Evolutionary conservation across 2,113 vertebrate genomes (phyloP).

Genomic region (Bettongia penicillata): DNA sequence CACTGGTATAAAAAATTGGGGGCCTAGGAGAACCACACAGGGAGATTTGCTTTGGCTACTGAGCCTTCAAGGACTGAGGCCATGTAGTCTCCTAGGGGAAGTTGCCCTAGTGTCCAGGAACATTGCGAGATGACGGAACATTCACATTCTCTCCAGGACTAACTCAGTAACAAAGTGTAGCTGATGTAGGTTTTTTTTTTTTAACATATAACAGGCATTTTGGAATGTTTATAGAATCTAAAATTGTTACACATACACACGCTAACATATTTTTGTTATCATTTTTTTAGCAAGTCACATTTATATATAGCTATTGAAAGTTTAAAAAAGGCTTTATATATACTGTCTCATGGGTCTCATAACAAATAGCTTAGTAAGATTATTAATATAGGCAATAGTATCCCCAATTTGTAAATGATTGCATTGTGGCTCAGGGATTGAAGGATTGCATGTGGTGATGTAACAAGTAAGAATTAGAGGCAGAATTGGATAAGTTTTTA

Average conservation of each 20-base stretch:
- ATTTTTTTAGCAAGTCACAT: background rate
- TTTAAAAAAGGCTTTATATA: background rate
- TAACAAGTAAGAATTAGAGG: background rate
- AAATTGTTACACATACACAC: background rate
- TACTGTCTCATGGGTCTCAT: background rate
- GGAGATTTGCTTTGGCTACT: background rate
- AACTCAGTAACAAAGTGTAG: background rate
- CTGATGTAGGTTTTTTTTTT: background rate
- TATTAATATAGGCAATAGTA: background rate
- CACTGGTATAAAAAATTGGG: background rate
- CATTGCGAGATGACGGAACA: background rate
- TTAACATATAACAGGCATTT: background rate
- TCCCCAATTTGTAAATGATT: background rate
- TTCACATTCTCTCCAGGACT: background rate
- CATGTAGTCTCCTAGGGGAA: background rate
- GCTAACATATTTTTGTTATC: background rate
- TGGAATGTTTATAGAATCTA: background rate
- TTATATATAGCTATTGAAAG: background rate
- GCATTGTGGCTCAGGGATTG: background rate
- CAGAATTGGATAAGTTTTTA: background rate
- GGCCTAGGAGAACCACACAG: background rate
- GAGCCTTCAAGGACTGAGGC: background rate
- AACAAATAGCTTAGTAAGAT: background rate
- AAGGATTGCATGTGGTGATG: background rate
- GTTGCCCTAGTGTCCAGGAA: background rate